phyloP scores from a whole-genome alignment of 2,113 vertebrate genomes.

The Rostratula benghalensis region DNA sequence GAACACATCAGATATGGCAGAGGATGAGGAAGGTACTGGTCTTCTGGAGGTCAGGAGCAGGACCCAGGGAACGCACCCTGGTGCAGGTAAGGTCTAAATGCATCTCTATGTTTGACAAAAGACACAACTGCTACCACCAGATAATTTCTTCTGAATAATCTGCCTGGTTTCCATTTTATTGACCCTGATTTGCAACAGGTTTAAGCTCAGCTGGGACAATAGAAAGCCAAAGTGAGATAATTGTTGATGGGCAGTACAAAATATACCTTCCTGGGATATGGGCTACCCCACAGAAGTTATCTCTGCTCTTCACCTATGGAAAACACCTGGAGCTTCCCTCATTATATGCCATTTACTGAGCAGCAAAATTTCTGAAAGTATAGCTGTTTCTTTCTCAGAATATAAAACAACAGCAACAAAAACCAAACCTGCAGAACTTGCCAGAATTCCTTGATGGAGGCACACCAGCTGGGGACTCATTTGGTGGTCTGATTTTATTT shows the following conservation, averaged over 20 bases:
- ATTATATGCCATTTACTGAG: not conserved
- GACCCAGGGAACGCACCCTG: accelerated
- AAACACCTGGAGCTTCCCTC: not conserved
- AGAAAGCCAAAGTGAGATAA: not conserved
- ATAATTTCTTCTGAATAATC: not conserved
- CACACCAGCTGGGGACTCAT: not conserved
- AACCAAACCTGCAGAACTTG: not conserved
- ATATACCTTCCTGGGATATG: not conserved
- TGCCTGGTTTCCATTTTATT: not conserved
- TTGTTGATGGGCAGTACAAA: not conserved
- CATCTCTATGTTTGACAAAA: not conserved
- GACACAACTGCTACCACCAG: accelerated
- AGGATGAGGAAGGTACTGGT: not conserved
- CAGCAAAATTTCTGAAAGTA: not conserved
- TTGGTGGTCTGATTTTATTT: not conserved
- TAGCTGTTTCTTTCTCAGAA: not conserved
- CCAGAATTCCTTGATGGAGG: not conserved
- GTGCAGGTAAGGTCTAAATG: not conserved
- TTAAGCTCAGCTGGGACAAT: not conserved
- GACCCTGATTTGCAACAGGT: not conserved
- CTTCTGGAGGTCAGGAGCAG: not conserved
- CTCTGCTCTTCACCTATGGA: not conserved
- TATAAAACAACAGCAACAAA: not conserved
- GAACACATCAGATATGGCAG: accelerated
- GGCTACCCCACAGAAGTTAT: not conserved